Evolutionary conservation across 2,113 vertebrate genomes (phyloP).

Genomic region (Meleagris gallopavo): DNA sequence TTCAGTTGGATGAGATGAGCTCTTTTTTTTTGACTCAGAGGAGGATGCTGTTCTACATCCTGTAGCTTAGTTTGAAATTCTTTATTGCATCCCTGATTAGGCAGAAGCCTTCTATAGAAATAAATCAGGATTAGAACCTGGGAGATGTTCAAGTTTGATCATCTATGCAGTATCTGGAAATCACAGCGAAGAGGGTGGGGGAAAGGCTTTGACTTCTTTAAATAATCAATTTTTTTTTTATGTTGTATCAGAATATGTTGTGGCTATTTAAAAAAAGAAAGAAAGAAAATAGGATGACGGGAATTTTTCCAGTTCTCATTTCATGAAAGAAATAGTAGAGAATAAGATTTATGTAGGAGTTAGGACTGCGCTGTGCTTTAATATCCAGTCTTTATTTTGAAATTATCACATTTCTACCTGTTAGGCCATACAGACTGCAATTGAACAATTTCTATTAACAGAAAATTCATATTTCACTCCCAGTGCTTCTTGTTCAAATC

Average conservation of each 20-base stretch:
- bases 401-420: background rate
- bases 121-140: background rate
- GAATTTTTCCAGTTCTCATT: background rate
- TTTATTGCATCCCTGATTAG: background rate
- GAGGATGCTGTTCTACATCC: background rate
- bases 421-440: background rate
- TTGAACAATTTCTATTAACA: background rate
- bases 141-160: background rate
- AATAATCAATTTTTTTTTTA: background rate
- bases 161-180: background rate
- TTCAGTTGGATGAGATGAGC: background rate
- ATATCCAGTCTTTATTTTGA: background rate
- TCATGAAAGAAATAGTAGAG: background rate
- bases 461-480: background rate
- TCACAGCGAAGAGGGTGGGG: accelerated
- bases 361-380: background rate
- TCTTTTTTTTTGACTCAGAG: background rate
- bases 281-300: background rate
- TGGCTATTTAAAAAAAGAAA: background rate
- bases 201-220: background rate
- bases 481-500: background rate
- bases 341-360: background rate
- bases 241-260: background rate
- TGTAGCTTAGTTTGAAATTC: background rate
- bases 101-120: background rate